phyloP scores from a whole-genome alignment of 1,140 invertebrate species.

The Neodiprion fabricii region DNA sequence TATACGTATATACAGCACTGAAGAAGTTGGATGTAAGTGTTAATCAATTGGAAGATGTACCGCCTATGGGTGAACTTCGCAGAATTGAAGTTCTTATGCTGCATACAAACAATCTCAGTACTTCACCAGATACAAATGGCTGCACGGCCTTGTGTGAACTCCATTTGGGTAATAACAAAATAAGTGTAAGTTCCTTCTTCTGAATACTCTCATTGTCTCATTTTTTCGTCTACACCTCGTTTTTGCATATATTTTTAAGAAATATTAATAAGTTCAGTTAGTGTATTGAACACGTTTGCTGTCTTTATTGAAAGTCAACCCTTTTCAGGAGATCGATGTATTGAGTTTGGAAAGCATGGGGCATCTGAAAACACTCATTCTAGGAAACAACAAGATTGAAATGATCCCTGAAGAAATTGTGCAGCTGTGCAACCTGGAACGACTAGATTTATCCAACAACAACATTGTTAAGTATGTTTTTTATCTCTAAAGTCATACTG shows the following conservation, averaged over 20 bases:
- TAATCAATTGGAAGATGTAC: conserved; percentile 69
- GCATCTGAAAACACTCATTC: conserved; percentile 75
- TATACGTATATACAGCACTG: conserved; percentile 55
- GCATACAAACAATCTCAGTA: conserved; percentile 75
- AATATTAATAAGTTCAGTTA: conserved; percentile 1
- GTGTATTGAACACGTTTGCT: conserved; percentile 1
- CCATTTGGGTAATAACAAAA: conserved; percentile 80
- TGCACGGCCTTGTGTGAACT: conserved; percentile 75
- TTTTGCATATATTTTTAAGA: conserved; percentile 8
- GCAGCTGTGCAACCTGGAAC: conserved; percentile 74
- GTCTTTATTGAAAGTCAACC: neutral
- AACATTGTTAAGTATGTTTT: conserved; percentile 71
- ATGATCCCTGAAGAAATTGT: conserved; percentile 80
- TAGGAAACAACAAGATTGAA: conserved; percentile 78
- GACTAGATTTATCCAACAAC: conserved; percentile 86
- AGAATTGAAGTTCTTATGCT: conserved; percentile 82
- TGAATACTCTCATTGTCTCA: conserved; percentile 10
- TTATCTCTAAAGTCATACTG: conserved; percentile 20
- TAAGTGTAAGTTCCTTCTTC: conserved; percentile 65
- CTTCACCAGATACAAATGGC: conserved; percentile 72
- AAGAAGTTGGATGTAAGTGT: conserved; percentile 65
- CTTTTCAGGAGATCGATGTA: conserved; percentile 68
- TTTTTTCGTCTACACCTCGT: neutral
- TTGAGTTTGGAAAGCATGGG: conserved; percentile 72
- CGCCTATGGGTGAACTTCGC: conserved; percentile 78